These are phyloP conservation scores for Oxytorus armatus DNA, from an alignment of 2,888 invertebrate species.

Conservation along the genomic window DNA sequence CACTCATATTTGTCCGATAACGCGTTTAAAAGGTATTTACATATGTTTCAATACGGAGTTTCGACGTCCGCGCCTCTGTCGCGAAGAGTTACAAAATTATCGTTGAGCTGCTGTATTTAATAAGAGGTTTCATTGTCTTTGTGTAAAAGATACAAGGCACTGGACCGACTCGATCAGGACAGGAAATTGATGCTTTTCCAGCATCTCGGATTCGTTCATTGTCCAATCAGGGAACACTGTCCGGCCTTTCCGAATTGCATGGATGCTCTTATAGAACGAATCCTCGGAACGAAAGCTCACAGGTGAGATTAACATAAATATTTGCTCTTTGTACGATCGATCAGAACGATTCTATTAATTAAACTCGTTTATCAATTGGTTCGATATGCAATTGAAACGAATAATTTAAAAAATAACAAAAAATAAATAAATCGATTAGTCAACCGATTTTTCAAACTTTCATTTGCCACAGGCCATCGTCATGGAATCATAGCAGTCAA, in stretches of 20 bases:
- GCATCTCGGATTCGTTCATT: conserved; percentile 97
- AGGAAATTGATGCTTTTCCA: conserved; percentile 97
- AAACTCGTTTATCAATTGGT: neutral
- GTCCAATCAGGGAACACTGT: conserved; percentile 97
- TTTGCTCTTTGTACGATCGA: neutral
- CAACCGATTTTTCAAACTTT: conserved; percentile 16
- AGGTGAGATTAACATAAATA: conserved; percentile 81
- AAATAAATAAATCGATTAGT: conserved; percentile 35
- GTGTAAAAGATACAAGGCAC: conserved; percentile 92
- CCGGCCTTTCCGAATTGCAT: conserved; percentile 94
- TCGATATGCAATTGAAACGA: too few relatives aligned
- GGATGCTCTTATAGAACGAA: conserved; percentile 91
- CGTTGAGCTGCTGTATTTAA: too few relatives aligned
- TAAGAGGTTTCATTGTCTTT: too few relatives aligned
- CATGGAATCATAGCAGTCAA: conserved; percentile 88
- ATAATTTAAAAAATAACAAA: neutral
- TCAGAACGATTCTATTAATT: too few relatives aligned
- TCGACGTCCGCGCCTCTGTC: too few relatives aligned
- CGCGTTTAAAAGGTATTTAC: too few relatives aligned
- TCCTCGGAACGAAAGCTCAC: conserved; percentile 89
- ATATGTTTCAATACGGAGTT: too few relatives aligned
- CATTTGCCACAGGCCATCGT: conserved; percentile 85
- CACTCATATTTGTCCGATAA: too few relatives aligned
- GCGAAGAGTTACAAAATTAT: too few relatives aligned
- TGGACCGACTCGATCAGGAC: conserved; percentile 97